Percentiles rank a stretch among this genome's conserved stretches.
These are phyloP conservation scores for Ceuthmochares aereus DNA, from an alignment of 2,113 vertebrate genomes.

Conservation along the genomic window DNA sequence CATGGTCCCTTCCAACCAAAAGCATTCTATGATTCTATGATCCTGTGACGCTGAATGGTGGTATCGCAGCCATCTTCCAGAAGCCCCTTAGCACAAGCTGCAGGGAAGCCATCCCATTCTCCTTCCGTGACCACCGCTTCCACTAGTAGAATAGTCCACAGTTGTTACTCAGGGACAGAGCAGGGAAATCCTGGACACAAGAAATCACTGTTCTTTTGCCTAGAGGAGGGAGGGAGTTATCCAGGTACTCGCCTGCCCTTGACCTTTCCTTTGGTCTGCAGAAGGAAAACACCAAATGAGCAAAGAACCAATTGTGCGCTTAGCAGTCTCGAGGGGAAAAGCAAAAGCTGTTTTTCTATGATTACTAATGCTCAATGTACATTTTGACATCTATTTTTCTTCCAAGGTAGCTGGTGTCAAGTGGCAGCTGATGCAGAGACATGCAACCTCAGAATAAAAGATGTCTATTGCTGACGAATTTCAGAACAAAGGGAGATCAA, in stretches of 20 bases:
- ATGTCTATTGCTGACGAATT: rapidly evolving
- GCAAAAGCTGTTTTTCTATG: background rate
- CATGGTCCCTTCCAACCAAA: too few relatives aligned
- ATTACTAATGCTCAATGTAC: background rate
- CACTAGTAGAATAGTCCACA: rapidly evolving
- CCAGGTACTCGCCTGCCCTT: rapidly evolving
- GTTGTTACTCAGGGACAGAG: rapidly evolving
- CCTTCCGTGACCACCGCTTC: rapidly evolving
- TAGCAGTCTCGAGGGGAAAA: background rate
- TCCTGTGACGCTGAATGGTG: rapidly evolving
- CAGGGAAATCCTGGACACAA: too few relatives aligned
- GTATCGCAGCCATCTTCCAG: rapidly evolving
- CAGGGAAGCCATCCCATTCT: background rate
- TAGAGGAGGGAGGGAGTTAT: too few relatives aligned
- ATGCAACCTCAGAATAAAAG: background rate
- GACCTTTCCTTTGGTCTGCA: background rate
- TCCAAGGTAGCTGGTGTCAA: background rate
- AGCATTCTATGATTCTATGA: too few relatives aligned
- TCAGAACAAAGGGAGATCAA: background rate
- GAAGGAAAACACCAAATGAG: background rate
- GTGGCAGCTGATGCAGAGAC: background rate
- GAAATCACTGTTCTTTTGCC: rapidly evolving
- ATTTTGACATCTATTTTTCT: background rate
- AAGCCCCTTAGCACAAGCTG: rapidly evolving
- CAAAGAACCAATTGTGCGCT: background rate